Conservation (phyloP, 2,113 vertebrate genomes). For the Caloenas nicobarica region DNA sequence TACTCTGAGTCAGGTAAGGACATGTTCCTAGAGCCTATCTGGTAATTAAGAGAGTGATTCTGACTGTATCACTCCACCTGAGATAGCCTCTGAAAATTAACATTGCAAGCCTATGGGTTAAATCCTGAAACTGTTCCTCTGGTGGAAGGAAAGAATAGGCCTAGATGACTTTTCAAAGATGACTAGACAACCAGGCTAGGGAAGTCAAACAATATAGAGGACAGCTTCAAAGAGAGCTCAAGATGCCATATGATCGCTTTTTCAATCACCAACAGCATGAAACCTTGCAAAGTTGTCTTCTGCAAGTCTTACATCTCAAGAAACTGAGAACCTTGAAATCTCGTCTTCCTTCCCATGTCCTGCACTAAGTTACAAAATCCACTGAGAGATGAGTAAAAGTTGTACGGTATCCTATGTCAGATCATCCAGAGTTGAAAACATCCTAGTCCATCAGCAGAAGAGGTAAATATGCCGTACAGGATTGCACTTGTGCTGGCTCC, state of each 20-base stretch:
- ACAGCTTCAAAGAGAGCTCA: neutral
- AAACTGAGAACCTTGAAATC: neutral
- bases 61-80: neutral
- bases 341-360: neutral
- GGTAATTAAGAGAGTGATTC: neutral
- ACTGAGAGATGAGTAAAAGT: neutral
- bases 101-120: neutral
- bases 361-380: neutral
- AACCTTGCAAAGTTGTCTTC: neutral
- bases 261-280: neutral
- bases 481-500: neutral
- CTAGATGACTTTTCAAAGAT: neutral
- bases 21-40: neutral
- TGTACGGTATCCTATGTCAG: neutral
- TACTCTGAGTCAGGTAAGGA: neutral
- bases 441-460: neutral
- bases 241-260: neutral
- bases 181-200: neutral
- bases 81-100: neutral
- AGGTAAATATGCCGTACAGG: neutral
- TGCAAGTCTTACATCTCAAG: neutral
- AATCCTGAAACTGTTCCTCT: neutral
- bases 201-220: neutral
- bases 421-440: neutral
- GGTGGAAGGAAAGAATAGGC: neutral